Base-by-base conservation (phyloP, 2,797 vertebrate species). In the Eulemur rubriventer region DNA sequence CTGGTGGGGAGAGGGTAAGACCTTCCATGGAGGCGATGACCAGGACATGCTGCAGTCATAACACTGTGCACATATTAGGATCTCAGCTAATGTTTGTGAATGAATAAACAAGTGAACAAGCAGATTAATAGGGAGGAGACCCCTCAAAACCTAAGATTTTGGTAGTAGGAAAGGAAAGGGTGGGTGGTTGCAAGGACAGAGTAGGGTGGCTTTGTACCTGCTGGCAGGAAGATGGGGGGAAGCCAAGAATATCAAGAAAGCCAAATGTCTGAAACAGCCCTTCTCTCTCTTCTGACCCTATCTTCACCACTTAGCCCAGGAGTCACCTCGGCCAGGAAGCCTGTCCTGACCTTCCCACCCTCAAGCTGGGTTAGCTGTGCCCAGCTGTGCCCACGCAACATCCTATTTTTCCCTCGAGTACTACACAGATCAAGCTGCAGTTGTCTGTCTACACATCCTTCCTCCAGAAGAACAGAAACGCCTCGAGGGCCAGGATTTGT, bases 301-400 rank as follows among this genome's bases (percentile, higher is more conserved):
- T 55, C 80, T 57, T 82, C 57, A 50, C 72, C n/a, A 91, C 52
- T 80, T 59, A 67, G 26, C 9, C 88, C n/a, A 24, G 24, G 80
- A 96, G 38, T 84, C 78, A 86, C 43, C 73, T 80, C 63, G 46
- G 80, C 75, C 67, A 88, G 55, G 55, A 96, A 96, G 33, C 24
- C 84, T 78, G 57, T 75, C 55, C 33, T 55, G 43, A 52, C 10
- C 35, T 73, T 67, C 35, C 50, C 18, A 33, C 16, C 55, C 20
- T 84, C 26, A 46, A 43, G 52, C 41, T 38, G 48, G 8, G 10
- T 87, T 20, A 67, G 30, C 16, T 38, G 43, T 43, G 43, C 43
- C 43, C 43, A 43, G 43, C 43, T 26, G 6, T 38, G 41, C 3
- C 55, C 76, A 12, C 33, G 20, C 1, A 69, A 43, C 55, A 73